phyloP scores from a whole-genome alignment of 2,888 invertebrate genomes.

The Vandiemenella viatica region DNA sequence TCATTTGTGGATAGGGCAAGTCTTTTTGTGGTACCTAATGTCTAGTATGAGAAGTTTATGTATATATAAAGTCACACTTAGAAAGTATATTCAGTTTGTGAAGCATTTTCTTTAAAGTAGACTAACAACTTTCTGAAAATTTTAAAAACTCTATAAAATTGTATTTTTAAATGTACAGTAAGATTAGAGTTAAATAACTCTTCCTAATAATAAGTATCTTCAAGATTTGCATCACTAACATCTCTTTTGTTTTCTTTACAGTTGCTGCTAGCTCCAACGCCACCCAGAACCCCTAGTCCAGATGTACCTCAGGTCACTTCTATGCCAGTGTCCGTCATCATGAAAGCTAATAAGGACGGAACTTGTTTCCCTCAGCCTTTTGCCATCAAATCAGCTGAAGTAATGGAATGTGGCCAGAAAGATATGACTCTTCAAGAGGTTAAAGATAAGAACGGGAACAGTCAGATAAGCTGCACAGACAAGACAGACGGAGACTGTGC shows the following conservation, averaged over 20 bases:
- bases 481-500: background rate
- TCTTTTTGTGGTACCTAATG: no score
- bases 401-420: background rate
- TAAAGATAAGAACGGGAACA: background rate
- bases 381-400: slow-evolving; percentile 4
- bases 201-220: no score
- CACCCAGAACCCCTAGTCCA: slow-evolving; percentile 29
- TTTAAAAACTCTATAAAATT: no score
- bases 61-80: no score
- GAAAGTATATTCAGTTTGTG: no score
- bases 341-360: slow-evolving; percentile 70
- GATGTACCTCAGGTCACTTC: slow-evolving; percentile 26
- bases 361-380: slow-evolving; percentile 36
- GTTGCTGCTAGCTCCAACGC: slow-evolving; percentile 21
- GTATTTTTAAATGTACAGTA: no score
- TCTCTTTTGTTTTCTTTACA: slow-evolving; percentile 20
- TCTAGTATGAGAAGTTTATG: no score
- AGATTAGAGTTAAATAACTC: no score
- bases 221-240: slow-evolving; percentile 3
- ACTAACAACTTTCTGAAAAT: no score
- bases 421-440: background rate
- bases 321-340: slow-evolving; percentile 57
- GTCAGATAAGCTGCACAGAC: background rate
- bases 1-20: no score
- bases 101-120: no score